Base-by-base conservation (phyloP, 1,140 invertebrate genomes). In the Harpegnathos saltator region DNA sequence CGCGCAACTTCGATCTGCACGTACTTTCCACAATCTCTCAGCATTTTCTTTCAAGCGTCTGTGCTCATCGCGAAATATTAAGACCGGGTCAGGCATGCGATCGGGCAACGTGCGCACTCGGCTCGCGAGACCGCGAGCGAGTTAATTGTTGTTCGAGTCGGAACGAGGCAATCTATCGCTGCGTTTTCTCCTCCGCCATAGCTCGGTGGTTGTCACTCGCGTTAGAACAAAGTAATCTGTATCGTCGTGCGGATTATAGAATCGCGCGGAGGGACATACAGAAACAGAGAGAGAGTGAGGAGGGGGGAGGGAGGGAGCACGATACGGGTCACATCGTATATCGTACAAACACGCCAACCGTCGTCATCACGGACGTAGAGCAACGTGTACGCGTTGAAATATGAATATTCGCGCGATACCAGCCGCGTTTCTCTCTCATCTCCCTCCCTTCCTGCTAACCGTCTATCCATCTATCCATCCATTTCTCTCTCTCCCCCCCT, bases 371-470 rank as follows among this genome's bases (percentile, higher is more conserved):
- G 56, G 22, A 52, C 44, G 56, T 22, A 33, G 75, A 61, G 65
- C 80, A 85, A 73, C 72, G 83, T 63, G 66, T 72, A 63, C 56
- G 66, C 78, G 78, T 56, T 86, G 84, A 88, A 84, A 89, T 89
- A 90, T 90, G 87, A 87, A 90, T 87, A 87, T 84, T 50, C 84
- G 80, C 50, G 69, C 66, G 56, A 15, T 62, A 84, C 71, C 68
- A 66, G 65, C 38, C 65, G 15, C 29, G 12, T 61, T 14, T 75
- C 59, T 50, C 56, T n/a, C n/a, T n/a, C n/a, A n/a, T n/a, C n/a
- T 17, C 72, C 15, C 59, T 29, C 58, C 24, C 22, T 26, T 11
- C 15, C 15, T 19, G 54, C 26, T 56, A 1, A 33, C 29, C 29
- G 38, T 44, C 38, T 44, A 44, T 44, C 7, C 38, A 44, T 26